Evolutionary conservation across 30 jellyfish, hydroid and myxozoan genomes (phyloP).

Genomic region (Turritopsis dohrnii): DNA sequence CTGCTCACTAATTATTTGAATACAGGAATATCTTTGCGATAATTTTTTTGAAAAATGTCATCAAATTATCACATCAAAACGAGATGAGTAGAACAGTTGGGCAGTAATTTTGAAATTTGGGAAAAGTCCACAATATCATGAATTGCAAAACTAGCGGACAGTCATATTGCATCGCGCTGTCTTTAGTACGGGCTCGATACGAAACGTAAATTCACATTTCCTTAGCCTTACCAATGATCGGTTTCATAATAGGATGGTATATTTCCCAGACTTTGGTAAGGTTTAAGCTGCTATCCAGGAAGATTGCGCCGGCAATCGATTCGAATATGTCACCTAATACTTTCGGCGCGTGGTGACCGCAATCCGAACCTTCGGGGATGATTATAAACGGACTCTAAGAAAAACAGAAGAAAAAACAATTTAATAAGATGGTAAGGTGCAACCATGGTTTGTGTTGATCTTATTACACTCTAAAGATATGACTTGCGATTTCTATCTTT

Average conservation of each 20-base stretch:
- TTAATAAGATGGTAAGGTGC: too few relatives aligned
- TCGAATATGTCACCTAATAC: slow-evolving; percentile 86
- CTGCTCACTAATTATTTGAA: too few relatives aligned
- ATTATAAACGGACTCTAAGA: slow-evolving; percentile 71
- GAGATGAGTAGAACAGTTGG: too few relatives aligned
- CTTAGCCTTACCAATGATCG: slow-evolving; percentile 44
- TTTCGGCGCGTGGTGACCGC: slow-evolving; percentile 77
- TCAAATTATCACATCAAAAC: too few relatives aligned
- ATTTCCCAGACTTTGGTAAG: slow-evolving; percentile 72
- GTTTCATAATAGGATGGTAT: slow-evolving; percentile 58
- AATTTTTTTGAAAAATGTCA: too few relatives aligned
- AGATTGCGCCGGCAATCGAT: slow-evolving; percentile 91
- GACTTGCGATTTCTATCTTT: too few relatives aligned
- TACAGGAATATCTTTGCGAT: too few relatives aligned
- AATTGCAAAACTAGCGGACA: too few relatives aligned
- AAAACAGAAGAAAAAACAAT: neutral
- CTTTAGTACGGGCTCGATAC: neutral
- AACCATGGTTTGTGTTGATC: too few relatives aligned
- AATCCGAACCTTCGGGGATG: slow-evolving; percentile 34
- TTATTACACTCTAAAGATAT: too few relatives aligned
- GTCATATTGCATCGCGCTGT: too few relatives aligned
- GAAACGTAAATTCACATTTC: neutral
- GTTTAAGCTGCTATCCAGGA: slow-evolving; percentile 76
- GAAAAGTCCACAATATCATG: neutral
- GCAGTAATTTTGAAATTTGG: too few relatives aligned